Evolutionary conservation across 2,113 vertebrate species (phyloP).

Genomic region (Athene cunicularia): DNA sequence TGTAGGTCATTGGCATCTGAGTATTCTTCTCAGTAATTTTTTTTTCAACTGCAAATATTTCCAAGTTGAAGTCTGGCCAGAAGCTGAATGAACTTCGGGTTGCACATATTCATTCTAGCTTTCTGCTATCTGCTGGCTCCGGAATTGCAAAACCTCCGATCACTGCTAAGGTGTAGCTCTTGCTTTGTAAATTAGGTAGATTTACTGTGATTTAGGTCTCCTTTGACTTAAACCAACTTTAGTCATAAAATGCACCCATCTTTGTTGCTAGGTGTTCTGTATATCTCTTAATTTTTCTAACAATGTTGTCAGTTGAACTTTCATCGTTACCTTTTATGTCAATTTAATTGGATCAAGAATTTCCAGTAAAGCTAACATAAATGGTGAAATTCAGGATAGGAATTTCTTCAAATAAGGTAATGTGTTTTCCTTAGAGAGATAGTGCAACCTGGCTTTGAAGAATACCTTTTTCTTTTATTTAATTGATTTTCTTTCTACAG

Average conservation of each 20-base stretch:
- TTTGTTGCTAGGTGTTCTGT: neutral
- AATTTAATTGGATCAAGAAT: neutral
- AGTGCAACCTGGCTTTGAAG: neutral
- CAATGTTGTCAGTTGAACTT: neutral
- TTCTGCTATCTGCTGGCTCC: neutral
- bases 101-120: neutral
- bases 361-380: neutral
- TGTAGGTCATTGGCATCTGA: neutral
- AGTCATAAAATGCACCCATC: neutral
- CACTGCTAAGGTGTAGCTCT: neutral
- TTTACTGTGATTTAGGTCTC: neutral
- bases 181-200: neutral
- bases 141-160: neutral
- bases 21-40: neutral
- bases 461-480: neutral
- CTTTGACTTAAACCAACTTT: neutral
- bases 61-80: neutral
- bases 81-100: neutral
- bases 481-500: slow-evolving; percentile 43
- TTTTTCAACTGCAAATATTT: neutral
- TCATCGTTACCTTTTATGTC: fast-evolving
- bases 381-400: neutral
- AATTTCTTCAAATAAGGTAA: neutral
- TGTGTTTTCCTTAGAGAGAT: neutral
- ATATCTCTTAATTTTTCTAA: neutral